Base-by-base conservation (phyloP, 2,113 vertebrate genomes). In the Hydrolagus affinis region DNA sequence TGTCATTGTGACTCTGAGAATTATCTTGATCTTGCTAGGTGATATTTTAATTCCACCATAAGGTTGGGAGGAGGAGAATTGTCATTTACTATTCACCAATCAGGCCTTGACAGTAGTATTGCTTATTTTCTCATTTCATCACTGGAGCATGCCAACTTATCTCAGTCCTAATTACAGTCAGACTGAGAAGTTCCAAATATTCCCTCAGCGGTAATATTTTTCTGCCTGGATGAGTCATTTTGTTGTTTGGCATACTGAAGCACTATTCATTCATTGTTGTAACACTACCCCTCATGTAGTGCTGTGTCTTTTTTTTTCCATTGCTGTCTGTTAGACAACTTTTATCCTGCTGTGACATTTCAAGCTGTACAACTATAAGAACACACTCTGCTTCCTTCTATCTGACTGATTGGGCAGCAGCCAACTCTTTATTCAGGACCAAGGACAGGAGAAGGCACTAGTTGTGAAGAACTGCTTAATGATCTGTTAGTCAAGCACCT, bases 141-240 rank as follows among this genome's bases (percentile, higher is more conserved):
- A 92, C 92, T 93, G 93, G 93, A 95, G 93, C 94, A 91, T 95
- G 94, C 95, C 94, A 91, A 92, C 95, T 94, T 96, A 95, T 95
- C 95, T 95, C 95, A 95, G 93, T 94, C 94, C 95, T 98, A 97
- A 98, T 98, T 97, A 96, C 94, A 96, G 95, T 96, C 94, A 94
- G 93, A 90, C 94, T 91, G 95, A 93, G 92, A 93, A 86, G 88
- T 91, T 95, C 92, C 93, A 92, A 91, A 93, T 96, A 95, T 96
- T 96, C 95, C 96, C 95, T 93, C 90, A 93, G 93, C 94, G 91
- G 94, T 96, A 96, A 96, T 97, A 96, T 95, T 96, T 96, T 95
- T 94, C 94, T 95, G 96, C 96, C 94, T 96, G 94, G 94, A 92
- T 92, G 94, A 94, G 92, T 93, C 93, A 96, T 97, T 95, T 94